Evolutionary conservation across 2,888 invertebrate species (phyloP), one percentile per base, ranked within the genome.

Genomic region (Selenia dentaria): DNA sequence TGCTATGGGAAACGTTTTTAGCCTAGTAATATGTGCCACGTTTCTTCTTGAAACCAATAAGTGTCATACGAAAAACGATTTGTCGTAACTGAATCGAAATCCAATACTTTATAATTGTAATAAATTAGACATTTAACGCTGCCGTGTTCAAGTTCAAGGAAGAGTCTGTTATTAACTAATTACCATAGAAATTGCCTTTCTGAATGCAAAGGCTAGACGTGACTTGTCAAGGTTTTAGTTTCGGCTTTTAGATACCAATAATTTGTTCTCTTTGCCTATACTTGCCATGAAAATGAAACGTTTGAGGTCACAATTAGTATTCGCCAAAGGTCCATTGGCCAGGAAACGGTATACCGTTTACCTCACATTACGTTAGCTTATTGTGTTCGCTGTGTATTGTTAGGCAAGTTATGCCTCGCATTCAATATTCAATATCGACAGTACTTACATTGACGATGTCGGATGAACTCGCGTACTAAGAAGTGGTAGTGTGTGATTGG

Each of bases 301-400:
- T 69, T 73, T 69, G 64, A 70, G 73, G 70, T 46, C 68, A 62
- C 59, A 64, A 62, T 85, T 81, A 74, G 67, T 76, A 82, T 85
- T 82, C 80, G 67, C 47, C 45, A 64, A 70, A 68, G 70, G 75
- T 65, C 60, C 51, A 63, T 44, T 54, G 62, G 60, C 63, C 77
- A 83, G 82, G 80, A 86, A 83, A 62, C 67, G 64, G 65, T 74
- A 65, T 77, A 81, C 79, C 79, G 78, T 83, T 84, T 83, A 82
- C 79, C 74, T 83, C 74, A 77, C 74, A 74, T 81, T 80, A 78
- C 76, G 74, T 74, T 78, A 60, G 74, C 75, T 77, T 76, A 79
- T 82, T 82, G 78, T 83, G 70, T 79, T 74, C 70, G 64, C 64
- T 43, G 63, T 57, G 76, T 79, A 83, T 84, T 83, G 83, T 25